Evolutionary conservation across 2,113 vertebrate genomes (phyloP), one percentile per base, ranked within the genome.

Genomic region (Vulpes lagopus): DNA sequence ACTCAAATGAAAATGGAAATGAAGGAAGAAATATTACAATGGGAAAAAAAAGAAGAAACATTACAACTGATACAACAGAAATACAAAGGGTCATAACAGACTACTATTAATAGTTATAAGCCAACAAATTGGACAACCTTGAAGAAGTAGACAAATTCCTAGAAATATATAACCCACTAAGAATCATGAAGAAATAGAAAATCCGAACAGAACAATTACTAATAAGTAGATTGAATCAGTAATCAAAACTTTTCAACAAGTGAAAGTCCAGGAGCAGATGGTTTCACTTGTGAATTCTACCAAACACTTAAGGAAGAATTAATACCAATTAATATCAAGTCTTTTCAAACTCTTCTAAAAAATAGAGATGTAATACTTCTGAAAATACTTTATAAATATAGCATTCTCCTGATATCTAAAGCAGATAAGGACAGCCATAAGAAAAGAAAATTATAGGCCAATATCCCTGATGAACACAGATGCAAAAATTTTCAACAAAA

Each of bases 141-240:
- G 67, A 84, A 53, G 55, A 92, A 84, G 35, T 51, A 43, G 22
- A 85, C 19, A 82, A 81, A 69, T 27, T 53, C 43, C 32, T 74
- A 74, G 55, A 62, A 53, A 93, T 32, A 43, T 74, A 71, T 43
- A 84, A 64, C 4, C 80, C 73, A 64, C 38, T 7, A 74, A 62
- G 80, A 93, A 62, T 74, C 57, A 84, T 64, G 11, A 93, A 85
- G 32, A 93, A 84, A 93, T 22, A 92, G 32, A 74, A 84, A 74
- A 27, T 35, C 8, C 35, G 17, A 84, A 64, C 20, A 89, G n/a
- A 43, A 7, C n/a, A 81, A 93, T 53, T 85, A 74, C 16, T 60
- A 74, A 43, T 85, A 73, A 74, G 32, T 32, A 74, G 49, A 64
- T 74, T 84, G 57, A 74, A 74, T 74, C 67, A 64, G 57, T 76